Conservation (phyloP, 2,888 invertebrate genomes). For the Acleris cristana region DNA sequence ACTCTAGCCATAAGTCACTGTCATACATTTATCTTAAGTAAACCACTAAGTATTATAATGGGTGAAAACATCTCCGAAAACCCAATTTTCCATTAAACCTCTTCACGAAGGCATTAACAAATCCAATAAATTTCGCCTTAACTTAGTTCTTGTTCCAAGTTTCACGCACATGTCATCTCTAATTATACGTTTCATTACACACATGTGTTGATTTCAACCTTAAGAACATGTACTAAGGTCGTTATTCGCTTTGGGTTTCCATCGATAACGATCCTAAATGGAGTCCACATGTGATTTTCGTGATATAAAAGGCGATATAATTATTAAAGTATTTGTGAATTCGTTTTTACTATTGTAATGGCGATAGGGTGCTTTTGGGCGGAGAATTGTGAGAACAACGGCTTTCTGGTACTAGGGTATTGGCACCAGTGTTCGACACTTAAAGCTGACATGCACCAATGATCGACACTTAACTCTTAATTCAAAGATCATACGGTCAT, state of each 20-base stretch:
- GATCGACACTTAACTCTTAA: too few relatives aligned
- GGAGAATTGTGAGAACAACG: too few relatives aligned
- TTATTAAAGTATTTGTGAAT: too few relatives aligned
- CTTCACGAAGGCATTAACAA: slow-evolving; percentile 11
- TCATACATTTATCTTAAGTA: background rate
- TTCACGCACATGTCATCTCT: slow-evolving; percentile 22
- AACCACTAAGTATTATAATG: background rate
- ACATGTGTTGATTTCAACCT: background rate
- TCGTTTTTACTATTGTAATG: too few relatives aligned
- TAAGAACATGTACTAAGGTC: slow-evolving; percentile 1
- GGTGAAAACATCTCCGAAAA: background rate
- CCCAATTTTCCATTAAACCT: slow-evolving; percentile 1
- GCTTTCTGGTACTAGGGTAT: too few relatives aligned
- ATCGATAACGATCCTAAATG: slow-evolving; percentile 25
- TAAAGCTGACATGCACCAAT: too few relatives aligned
- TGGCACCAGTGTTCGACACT: too few relatives aligned
- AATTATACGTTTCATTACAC: slow-evolving; percentile 23
- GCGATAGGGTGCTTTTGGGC: too few relatives aligned
- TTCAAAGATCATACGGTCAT: too few relatives aligned
- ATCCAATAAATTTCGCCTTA: slow-evolving; percentile 25
- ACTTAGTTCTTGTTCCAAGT: slow-evolving; percentile 10
- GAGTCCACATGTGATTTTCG: slow-evolving; percentile 23
- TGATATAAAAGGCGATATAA: background rate
- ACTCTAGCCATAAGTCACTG: background rate
- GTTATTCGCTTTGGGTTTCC: background rate